Percentiles rank a stretch among this genome's conserved stretches.
phyloP scores from a whole-genome alignment of 2,888 invertebrate genomes.

The Hirtodrosophila histrioides region DNA sequence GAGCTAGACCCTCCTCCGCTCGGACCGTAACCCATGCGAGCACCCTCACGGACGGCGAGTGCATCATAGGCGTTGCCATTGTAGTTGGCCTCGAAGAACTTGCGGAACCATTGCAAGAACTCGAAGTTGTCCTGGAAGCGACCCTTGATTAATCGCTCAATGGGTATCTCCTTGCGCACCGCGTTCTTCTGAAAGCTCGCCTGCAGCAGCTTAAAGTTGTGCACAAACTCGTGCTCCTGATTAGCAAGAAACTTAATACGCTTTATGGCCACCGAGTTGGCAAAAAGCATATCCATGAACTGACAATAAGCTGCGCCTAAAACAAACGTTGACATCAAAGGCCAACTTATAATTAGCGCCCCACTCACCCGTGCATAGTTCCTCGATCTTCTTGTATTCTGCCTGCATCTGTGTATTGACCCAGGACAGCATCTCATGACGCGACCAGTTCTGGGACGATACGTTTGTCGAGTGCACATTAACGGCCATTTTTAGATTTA shows the following conservation, averaged over 20 bases:
- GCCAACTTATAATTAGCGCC: conserved; percentile 88
- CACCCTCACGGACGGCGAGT: conserved; percentile 14
- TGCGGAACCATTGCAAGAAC: too few relatives aligned
- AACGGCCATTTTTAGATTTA: conserved; percentile 92
- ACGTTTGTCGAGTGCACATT: conserved; percentile 99
- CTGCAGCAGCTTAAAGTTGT: conserved; percentile 54
- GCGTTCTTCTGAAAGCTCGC: conserved; percentile 35
- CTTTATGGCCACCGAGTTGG: conserved; percentile 93
- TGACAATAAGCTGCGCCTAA: too few relatives aligned
- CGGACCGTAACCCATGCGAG: conserved; percentile 27
- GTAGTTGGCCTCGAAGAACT: conserved; percentile 12
- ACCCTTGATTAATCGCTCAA: conserved; percentile 91
- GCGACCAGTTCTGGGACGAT: conserved; percentile 97
- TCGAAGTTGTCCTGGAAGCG: conserved; percentile 99
- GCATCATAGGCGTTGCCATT: conserved; percentile 25
- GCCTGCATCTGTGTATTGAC: conserved; percentile 97
- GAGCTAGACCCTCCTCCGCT: background rate
- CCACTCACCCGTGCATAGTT: conserved; percentile 91
- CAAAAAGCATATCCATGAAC: conserved; percentile 87
- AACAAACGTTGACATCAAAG: too few relatives aligned
- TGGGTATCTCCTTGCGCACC: conserved; percentile 65
- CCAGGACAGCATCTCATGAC: conserved; percentile 99
- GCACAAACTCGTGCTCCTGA: conserved; percentile 84
- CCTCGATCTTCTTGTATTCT: conserved; percentile 97
- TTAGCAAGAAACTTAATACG: conserved; percentile 98